phyloP scores from a whole-genome alignment of 1,140 invertebrate genomes.

The Drosophila subobscura region DNA sequence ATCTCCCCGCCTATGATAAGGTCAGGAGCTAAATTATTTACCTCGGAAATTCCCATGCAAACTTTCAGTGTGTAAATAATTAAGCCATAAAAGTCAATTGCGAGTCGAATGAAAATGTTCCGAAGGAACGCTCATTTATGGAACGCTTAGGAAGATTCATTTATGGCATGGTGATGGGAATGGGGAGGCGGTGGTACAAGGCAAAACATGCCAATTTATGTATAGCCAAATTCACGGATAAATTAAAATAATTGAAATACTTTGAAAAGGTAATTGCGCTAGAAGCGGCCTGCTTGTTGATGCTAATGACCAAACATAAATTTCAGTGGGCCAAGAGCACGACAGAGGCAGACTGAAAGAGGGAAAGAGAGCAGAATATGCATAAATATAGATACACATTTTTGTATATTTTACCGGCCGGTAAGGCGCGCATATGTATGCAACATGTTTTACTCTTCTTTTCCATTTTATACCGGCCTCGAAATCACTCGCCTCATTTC shows the following conservation, averaged over 20 bases:
- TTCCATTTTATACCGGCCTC: constrained; percentile 30
- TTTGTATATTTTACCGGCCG: constrained; percentile 60
- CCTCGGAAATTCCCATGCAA: constrained; percentile 71
- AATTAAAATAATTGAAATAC: constrained; percentile 82
- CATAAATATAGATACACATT: constrained; percentile 21
- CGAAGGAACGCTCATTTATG: constrained; percentile 1
- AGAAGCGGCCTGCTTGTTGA: constrained; percentile 69
- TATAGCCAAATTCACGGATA: constrained; percentile 69
- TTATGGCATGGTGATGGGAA: constrained; percentile 41
- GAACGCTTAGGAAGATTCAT: constrained; percentile 23
- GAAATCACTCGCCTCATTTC: constrained; percentile 48
- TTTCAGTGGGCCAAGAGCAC: constrained; percentile 51
- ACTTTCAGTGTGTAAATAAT: constrained; percentile 68
- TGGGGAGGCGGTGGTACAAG: constrained; percentile 12
- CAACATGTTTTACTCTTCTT: constrained; percentile 68
- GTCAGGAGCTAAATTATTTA: constrained; percentile 24
- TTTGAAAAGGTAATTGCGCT: constrained; percentile 74
- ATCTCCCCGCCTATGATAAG: constrained; percentile 5
- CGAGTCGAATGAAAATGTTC: constrained; percentile 31
- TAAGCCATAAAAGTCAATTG: constrained; percentile 66
- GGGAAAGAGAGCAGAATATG: constrained; percentile 9
- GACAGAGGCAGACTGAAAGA: constrained; percentile 5
- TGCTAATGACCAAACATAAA: constrained; percentile 79
- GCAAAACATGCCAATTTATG: constrained; percentile 55
- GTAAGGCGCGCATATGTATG: constrained; percentile 75